Evolutionary conservation across 2,797 vertebrate species (phyloP), one percentile per base, ranked within the genome.

Genomic region (Rhodeus uyekii): DNA sequence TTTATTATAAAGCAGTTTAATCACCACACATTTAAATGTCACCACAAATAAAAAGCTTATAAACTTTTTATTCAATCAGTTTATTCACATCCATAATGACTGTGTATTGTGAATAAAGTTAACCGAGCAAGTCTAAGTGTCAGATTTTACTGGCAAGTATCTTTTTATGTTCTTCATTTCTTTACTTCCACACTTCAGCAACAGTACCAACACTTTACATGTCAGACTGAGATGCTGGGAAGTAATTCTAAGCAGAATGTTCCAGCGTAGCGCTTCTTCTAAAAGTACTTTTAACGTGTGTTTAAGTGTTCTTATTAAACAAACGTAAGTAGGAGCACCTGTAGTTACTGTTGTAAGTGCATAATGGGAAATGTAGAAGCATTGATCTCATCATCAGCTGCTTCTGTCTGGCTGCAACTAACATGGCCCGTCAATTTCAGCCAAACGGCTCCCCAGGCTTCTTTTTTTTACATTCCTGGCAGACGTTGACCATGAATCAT

Each of bases 361-460:
- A 58, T 64, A 38, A 72, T 85, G 29, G 58, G n/a, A 46, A 63
- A 71, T 36, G 24, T 83, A 78, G 48, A 82, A 60, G 73, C 73
- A 76, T 68, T 69, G 67, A 83, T 72, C 60, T 55, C 58, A 36
- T 36, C 44, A 16, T 55, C 50, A 32, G 16, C 68, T 29, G 14
- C 18, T 34, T 36, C 67, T 72, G 32, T 76, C 38, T 76, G 38
- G 18, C 55, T 44, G 19, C 19, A 32, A 22, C 71, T 84, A 53
- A 46, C 12, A 9, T 60, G n/a, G 34, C 39, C 58, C 63, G 39
- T 68, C 44, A 12, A 24, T 73, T 77, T 81, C 14, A 42, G 27
- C 48, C 71, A 79, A 34, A 34, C 4, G 0, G 32, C 71, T 80
- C 74, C 16, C 60, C n/a, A 24, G 34, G 32, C 42, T 69, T 58